Conservation (phyloP, 1,140 invertebrate species). For the Zaprionus tsacasi region DNA sequence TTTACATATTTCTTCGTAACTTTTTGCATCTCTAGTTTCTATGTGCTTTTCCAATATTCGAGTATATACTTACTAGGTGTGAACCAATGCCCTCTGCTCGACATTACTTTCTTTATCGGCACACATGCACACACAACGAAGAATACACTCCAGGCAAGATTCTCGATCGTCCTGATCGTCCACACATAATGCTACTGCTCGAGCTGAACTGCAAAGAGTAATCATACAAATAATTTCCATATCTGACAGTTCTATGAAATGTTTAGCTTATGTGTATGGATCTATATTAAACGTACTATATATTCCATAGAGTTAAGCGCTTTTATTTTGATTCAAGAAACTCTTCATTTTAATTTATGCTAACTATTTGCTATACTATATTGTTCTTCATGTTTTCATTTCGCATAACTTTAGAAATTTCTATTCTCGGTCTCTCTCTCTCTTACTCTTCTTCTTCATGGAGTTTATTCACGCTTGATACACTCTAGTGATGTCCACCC, state of each 20-base stretch:
- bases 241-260: constrained; percentile 17
- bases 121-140: constrained; percentile 20
- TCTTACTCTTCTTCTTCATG: not conserved
- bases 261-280: constrained; percentile 58
- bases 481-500: constrained; percentile 4
- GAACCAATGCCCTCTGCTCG: constrained; percentile 63
- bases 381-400: constrained; percentile 22
- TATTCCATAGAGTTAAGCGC: constrained; percentile 52
- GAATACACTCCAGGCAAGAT: constrained; percentile 37
- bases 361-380: constrained; percentile 45
- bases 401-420: constrained; percentile 5
- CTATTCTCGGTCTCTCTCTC: constrained; percentile 8
- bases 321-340: constrained; percentile 74
- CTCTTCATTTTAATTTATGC: constrained; percentile 60
- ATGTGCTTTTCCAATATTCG: constrained; percentile 29
- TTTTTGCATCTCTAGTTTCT: constrained; percentile 16
- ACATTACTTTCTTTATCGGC: constrained; percentile 36
- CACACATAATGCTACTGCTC: constrained; percentile 49
- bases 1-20: constrained; percentile 6
- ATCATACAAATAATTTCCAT: constrained; percentile 52
- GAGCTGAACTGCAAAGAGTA: constrained; percentile 25
- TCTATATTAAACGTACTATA: constrained; percentile 32
- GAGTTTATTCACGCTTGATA: constrained; percentile 2
- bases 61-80: constrained; percentile 44
- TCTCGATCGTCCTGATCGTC: constrained; percentile 39